Percentiles rank a stretch among this genome's conserved stretches.
These are phyloP conservation scores for Halichondria panicea DNA, from an alignment of 37 sponge, comb jelly and placozoan species.

Conservation along the genomic window DNA sequence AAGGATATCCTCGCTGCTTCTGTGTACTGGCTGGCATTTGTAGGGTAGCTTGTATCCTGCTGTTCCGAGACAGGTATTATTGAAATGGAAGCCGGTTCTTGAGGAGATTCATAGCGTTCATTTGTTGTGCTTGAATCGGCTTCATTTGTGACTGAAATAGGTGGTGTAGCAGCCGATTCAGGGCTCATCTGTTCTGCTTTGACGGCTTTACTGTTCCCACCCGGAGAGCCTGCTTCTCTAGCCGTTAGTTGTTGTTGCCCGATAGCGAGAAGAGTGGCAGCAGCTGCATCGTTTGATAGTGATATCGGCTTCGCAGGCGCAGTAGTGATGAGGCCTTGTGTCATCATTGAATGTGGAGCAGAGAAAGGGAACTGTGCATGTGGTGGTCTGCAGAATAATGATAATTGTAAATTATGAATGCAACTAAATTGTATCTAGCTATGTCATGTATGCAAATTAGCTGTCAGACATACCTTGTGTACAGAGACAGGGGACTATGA, in stretches of 20 bases:
- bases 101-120: neutral
- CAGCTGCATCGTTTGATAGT: slow-evolving; percentile 28
- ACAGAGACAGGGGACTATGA: neutral
- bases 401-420: too few relatives aligned
- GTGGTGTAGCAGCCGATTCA: neutral
- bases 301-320: too few relatives aligned
- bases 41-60: too few relatives aligned
- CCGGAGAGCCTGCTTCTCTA: neutral
- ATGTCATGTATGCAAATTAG: neutral
- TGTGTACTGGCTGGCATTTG: neutral
- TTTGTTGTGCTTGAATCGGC: slow-evolving; percentile 12
- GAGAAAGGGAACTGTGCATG: too few relatives aligned
- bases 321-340: too few relatives aligned
- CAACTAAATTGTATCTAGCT: too few relatives aligned
- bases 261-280: slow-evolving; percentile 21
- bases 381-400: too few relatives aligned
- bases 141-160: neutral
- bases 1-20: too few relatives aligned
- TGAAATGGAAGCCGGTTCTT: slow-evolving; percentile 1
- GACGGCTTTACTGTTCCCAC: slow-evolving; percentile 8
- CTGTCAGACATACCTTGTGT: slow-evolving; percentile 11
- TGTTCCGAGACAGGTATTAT: neutral
- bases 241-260: neutral
- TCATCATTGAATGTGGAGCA: too few relatives aligned
- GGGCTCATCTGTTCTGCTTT: slow-evolving; percentile 15